These are phyloP conservation scores for Dasyornis broadbenti DNA, from an alignment of 2,113 vertebrate genomes.

Conservation along the genomic window DNA sequence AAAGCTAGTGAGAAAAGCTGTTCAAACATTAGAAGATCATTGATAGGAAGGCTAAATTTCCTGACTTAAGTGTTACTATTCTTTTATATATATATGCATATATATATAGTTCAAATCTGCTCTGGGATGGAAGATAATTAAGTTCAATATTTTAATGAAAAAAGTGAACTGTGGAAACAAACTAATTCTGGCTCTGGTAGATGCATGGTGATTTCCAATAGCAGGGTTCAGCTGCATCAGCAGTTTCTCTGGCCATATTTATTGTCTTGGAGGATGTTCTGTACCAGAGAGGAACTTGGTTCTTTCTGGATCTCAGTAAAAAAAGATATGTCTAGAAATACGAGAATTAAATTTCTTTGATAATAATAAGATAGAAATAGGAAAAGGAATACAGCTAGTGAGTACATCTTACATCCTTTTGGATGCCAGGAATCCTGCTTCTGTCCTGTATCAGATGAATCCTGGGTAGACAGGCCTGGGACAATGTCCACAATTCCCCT, in stretches of 20 bases:
- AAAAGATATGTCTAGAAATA: background rate
- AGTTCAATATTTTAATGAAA: background rate
- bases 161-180: background rate
- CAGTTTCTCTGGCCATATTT: background rate
- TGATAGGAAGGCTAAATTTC: background rate
- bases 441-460: accelerated
- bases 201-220: background rate
- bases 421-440: background rate
- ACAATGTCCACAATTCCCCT: background rate
- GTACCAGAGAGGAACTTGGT: accelerated
- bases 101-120: background rate
- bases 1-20: background rate
- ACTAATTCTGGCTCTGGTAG: background rate
- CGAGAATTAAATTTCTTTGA: background rate
- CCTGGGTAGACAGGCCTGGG: background rate
- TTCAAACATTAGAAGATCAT: background rate
- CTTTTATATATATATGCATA: background rate
- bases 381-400: background rate
- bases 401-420: background rate
- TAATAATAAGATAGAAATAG: background rate
- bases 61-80: background rate
- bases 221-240: background rate
- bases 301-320: background rate
- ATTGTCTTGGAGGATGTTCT: background rate
- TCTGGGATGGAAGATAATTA: background rate